A percentile compares a stretch with the other conserved stretches of the same genome.
Evolutionary conservation across 2,113 vertebrate species (phyloP).

Genomic region (Chaetops frenatus): DNA sequence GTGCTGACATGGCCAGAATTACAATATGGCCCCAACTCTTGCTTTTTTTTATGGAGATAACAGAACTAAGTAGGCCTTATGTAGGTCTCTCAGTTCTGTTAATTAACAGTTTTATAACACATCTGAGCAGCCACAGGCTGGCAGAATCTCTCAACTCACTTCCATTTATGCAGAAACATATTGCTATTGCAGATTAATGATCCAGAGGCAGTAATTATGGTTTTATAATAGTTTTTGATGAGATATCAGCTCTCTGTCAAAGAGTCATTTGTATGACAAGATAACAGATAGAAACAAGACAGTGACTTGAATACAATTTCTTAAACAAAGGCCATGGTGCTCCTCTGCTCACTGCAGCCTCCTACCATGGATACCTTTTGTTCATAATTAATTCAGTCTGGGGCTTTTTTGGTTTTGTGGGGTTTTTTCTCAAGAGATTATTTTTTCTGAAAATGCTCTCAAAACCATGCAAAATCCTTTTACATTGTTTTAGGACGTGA

Average conservation of each 20-base stretch:
- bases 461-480: background rate
- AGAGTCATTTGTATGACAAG: conserved; percentile 1
- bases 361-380: background rate
- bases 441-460: background rate
- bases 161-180: background rate
- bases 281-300: background rate
- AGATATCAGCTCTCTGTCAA: background rate
- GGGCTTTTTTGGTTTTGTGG: background rate
- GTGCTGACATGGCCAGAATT: background rate
- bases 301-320: background rate
- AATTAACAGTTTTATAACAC: background rate
- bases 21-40: background rate
- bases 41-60: background rate
- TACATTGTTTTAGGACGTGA: background rate
- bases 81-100: background rate
- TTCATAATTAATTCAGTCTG: background rate
- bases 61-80: background rate
- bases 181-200: conserved; percentile 21
- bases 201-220: conserved; percentile 2
- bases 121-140: background rate
- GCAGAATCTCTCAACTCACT: background rate
- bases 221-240: background rate
- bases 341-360: background rate
- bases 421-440: background rate
- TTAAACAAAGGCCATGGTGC: background rate